These are phyloP conservation scores for Lordiphosa andalusiaca DNA, from an alignment of 2,888 invertebrate genomes.

Conservation along the genomic window DNA sequence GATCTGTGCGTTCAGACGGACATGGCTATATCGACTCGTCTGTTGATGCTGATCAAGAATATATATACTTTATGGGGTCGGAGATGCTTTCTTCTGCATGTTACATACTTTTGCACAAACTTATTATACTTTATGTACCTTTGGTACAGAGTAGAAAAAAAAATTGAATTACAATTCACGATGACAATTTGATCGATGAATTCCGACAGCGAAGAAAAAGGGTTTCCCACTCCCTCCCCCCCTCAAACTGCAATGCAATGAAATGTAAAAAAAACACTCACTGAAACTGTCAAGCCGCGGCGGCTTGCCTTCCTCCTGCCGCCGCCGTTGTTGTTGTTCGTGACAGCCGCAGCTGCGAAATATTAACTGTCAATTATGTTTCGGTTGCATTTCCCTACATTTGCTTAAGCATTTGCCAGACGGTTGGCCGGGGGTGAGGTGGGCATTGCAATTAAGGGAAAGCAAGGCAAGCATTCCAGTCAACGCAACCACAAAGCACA, in stretches of 20 bases:
- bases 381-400: constrained; percentile 13
- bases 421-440: background rate
- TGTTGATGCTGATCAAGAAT: no score
- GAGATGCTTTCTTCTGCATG: no score
- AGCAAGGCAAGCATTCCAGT: background rate
- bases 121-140: no score
- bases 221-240: no score
- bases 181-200: constrained; percentile 65
- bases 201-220: constrained; percentile 26
- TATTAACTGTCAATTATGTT: constrained; percentile 66
- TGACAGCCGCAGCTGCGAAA: constrained; percentile 54
- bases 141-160: no score
- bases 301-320: constrained; percentile 6
- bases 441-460: background rate
- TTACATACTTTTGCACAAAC: no score
- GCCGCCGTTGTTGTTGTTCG: background rate
- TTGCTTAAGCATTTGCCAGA: constrained; percentile 1
- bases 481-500: background rate
- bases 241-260: no score
- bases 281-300: constrained; percentile 20
- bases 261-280: constrained; percentile 9
- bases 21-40: no score
- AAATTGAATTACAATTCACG: no score
- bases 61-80: no score
- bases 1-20: no score